Evolutionary conservation across 2,113 vertebrate species (phyloP), one percentile per base, ranked within the genome.

Genomic region (Eubucco bourcierii): DNA sequence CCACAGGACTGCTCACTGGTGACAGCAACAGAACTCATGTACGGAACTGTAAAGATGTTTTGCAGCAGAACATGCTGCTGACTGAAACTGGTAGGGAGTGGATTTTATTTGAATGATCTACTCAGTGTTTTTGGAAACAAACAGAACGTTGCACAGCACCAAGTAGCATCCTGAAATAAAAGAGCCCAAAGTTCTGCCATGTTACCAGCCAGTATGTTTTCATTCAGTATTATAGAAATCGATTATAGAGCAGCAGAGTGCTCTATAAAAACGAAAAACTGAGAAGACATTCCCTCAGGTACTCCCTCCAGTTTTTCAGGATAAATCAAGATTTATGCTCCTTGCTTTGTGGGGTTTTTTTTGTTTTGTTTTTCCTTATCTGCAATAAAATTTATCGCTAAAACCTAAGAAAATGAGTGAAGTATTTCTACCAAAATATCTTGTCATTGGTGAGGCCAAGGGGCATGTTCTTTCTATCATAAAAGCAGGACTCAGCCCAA

Each of bases 101-200:
- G 90, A 74, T 91, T 90, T 64, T 82, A 63, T 52, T 81, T 88
- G 39, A 92, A 92, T 41, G 37, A 44, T 56, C 34, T 78, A 50
- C 67, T 53, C 80, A 96, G 55, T 75, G 75, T 68, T 95, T 97
- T 87, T 75, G 53, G 78, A 73, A 78, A 64, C 12, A 75, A 47
- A 17, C 60, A 52, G 8, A 65, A 74, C 70, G 64, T 12, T 90
- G 65, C 55, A 56, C 3, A 67, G 46, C 46, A 75, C 55, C 80
- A 86, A 55, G 53, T 50, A 73, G 46, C 25, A 70, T 9, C 21
- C 21, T 60, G 44, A 21, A 50, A 90, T 17, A 63, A 50, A 74
- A 9, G 53, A 88, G 17, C 25, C 58, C 58, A 59, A 52, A 37
- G 6, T 81, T 53, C 33, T 81, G 15, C 44, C 53, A 39, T 28